These are phyloP conservation scores for Oceanodroma tethys DNA, from an alignment of 2,113 vertebrate genomes.

Conservation along the genomic window DNA sequence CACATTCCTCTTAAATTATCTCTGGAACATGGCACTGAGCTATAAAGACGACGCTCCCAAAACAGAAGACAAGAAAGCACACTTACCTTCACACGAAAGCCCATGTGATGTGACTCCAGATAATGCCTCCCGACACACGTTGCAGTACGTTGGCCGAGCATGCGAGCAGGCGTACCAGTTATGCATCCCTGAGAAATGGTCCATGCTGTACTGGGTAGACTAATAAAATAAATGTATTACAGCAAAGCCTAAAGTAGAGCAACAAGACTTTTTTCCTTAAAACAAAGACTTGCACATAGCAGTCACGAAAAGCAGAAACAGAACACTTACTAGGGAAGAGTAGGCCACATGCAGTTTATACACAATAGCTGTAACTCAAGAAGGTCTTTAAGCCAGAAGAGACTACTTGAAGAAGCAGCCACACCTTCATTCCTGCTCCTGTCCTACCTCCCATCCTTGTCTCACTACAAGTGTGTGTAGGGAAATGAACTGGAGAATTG, in stretches of 20 bases:
- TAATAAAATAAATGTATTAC: constrained; percentile 49
- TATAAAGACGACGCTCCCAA: background rate
- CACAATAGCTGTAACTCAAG: background rate
- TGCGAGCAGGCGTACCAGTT: constrained; percentile 99
- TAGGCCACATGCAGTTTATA: background rate
- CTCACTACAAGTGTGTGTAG: background rate
- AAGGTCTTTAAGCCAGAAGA: background rate
- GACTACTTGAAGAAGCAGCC: background rate
- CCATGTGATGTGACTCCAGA: constrained; percentile 94
- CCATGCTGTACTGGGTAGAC: constrained; percentile 98
- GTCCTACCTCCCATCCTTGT: background rate
- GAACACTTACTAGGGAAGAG: background rate
- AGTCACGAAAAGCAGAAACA: background rate
- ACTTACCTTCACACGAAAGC: constrained; percentile 92
- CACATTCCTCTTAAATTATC: background rate
- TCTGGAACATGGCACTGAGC: background rate
- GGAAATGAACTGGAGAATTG: background rate
- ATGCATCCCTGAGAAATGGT: constrained; percentile 98
- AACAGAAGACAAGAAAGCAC: background rate
- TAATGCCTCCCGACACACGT: constrained; percentile 91
- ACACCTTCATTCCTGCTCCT: background rate
- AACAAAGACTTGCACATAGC: background rate
- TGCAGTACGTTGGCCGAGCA: constrained; percentile 94
- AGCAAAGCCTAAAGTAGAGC: background rate
- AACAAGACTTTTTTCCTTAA: background rate